These are phyloP conservation scores for Pristiophorus japonicus DNA, from an alignment of 2,113 vertebrate species.

Conservation along the genomic window DNA sequence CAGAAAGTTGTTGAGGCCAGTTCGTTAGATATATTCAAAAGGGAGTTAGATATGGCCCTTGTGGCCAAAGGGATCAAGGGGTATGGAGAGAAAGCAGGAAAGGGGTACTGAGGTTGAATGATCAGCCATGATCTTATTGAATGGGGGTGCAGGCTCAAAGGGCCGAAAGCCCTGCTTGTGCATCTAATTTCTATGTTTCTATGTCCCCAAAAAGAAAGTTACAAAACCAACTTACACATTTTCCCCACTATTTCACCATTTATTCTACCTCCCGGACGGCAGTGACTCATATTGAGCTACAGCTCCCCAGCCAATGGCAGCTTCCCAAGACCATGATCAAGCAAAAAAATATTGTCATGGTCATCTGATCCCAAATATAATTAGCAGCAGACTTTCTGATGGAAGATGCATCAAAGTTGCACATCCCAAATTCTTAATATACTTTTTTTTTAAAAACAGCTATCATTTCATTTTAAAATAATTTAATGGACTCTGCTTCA, in stretches of 20 bases:
- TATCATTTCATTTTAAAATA: background rate
- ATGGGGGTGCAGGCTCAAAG: too few relatives aligned
- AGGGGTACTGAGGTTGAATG: too few relatives aligned
- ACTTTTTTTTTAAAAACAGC: background rate
- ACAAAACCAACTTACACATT: background rate
- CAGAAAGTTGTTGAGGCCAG: too few relatives aligned
- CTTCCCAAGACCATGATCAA: background rate
- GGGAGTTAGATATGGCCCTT: too few relatives aligned
- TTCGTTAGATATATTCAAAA: too few relatives aligned
- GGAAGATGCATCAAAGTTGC: background rate
- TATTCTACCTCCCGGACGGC: background rate
- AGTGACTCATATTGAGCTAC: background rate
- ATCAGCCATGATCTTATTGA: too few relatives aligned
- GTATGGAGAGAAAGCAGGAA: too few relatives aligned
- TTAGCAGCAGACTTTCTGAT: background rate
- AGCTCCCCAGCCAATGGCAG: background rate
- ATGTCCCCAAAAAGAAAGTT: background rate
- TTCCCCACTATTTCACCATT: background rate
- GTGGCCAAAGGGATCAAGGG: too few relatives aligned
- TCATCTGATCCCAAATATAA: background rate
- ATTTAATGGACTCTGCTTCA: background rate
- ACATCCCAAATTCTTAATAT: background rate
- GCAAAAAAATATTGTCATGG: background rate
- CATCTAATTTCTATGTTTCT: too few relatives aligned
- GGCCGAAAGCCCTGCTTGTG: too few relatives aligned